Conservation (phyloP, 64 coral and sea anemone genomes). For the Dendrophyllia cribrosa region DNA sequence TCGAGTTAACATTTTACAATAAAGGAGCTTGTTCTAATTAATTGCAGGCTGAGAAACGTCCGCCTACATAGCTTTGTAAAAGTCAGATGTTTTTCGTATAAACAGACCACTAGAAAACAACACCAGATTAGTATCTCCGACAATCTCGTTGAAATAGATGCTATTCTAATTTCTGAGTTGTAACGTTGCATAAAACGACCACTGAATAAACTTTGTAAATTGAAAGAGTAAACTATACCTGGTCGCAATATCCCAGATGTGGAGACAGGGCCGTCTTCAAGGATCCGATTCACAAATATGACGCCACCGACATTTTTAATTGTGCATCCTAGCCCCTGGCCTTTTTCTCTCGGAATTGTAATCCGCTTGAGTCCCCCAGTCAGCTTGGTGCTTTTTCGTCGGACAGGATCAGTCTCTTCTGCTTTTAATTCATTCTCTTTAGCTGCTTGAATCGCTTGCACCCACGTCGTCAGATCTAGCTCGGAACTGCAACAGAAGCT, state of each 20-base stretch:
- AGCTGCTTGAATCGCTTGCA: constrained; percentile 50
- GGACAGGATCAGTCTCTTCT: constrained; percentile 81
- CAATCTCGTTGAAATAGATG: neutral
- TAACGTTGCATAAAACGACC: neutral
- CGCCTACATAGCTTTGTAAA: neutral
- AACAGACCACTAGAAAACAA: neutral
- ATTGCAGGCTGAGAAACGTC: neutral
- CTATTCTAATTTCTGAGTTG: constrained; percentile 4
- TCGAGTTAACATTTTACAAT: neutral
- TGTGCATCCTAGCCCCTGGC: constrained; percentile 81
- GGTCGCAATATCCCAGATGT: constrained; percentile 80
- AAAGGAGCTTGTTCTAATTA: neutral
- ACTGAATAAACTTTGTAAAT: neutral
- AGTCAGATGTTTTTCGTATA: constrained; percentile 29
- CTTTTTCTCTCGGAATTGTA: constrained; percentile 78
- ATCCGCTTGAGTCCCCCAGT: constrained; percentile 80
- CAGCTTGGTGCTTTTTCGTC: constrained; percentile 83
- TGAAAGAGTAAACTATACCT: constrained; percentile 56
- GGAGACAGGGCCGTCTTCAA: constrained; percentile 85
- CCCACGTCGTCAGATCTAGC: constrained; percentile 73
- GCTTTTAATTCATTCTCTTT: constrained; percentile 63
- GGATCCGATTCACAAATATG: constrained; percentile 90
- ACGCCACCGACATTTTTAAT: constrained; percentile 90
- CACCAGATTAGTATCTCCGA: neutral
- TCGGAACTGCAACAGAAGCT: constrained; percentile 84